Evolutionary conservation across 1,140 invertebrate species (phyloP).

Genomic region (Drosophila simulans): DNA sequence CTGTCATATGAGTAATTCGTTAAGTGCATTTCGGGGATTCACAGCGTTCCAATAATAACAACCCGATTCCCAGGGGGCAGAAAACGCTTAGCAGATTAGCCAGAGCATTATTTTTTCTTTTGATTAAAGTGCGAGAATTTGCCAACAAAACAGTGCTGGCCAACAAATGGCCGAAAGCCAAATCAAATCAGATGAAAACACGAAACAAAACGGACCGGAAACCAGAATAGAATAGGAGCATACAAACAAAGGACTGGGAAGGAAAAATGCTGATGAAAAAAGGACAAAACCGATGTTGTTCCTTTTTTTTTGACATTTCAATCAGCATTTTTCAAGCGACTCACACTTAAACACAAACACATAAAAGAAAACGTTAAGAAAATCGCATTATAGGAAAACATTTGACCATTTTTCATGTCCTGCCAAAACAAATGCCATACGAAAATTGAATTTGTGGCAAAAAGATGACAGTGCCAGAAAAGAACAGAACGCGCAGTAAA

Average conservation of each 20-base stretch:
- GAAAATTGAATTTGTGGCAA: slow-evolving; percentile 72
- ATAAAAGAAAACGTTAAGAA: slow-evolving; percentile 71
- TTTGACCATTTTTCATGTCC: slow-evolving; percentile 72
- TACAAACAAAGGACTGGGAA: slow-evolving; percentile 52
- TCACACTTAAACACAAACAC: slow-evolving; percentile 32
- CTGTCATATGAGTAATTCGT: slow-evolving; percentile 58
- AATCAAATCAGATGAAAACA: slow-evolving; percentile 68
- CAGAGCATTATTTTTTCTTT: slow-evolving; percentile 38
- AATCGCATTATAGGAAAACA: slow-evolving; percentile 78
- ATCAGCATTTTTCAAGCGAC: slow-evolving; percentile 66
- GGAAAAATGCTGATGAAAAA: slow-evolving; percentile 13
- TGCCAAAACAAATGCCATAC: slow-evolving; percentile 49
- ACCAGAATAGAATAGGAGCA: slow-evolving; percentile 53
- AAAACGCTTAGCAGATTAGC: slow-evolving; percentile 72
- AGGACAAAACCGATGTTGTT: slow-evolving; percentile 33
- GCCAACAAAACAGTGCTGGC: slow-evolving; percentile 27
- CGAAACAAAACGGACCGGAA: slow-evolving; percentile 41
- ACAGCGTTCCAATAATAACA: slow-evolving; percentile 10
- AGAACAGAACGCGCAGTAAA: slow-evolving; percentile 18
- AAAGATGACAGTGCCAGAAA: slow-evolving; percentile 36
- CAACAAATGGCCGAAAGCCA: slow-evolving; percentile 59
- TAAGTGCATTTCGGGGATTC: slow-evolving; percentile 50
- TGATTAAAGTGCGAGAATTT: slow-evolving; percentile 79
- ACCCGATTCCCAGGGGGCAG: slow-evolving; percentile 46
- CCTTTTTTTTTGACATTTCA: slow-evolving; percentile 56